These are phyloP conservation scores for Drosophila varians DNA, from an alignment of 1,140 invertebrate genomes.

Conservation along the genomic window DNA sequence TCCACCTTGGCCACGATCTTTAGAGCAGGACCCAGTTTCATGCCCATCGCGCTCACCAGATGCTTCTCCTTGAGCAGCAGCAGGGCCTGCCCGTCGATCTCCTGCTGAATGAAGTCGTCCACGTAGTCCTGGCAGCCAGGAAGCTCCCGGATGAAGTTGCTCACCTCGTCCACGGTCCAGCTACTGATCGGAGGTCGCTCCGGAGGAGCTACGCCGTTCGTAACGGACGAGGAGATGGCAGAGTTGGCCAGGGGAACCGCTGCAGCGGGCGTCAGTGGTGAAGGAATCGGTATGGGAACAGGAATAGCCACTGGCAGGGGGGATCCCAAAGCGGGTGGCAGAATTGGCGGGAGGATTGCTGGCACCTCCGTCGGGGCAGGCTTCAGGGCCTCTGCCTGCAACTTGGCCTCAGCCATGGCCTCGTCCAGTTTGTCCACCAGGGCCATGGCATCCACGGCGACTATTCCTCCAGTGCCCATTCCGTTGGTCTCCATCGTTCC, in stretches of 20 bases:
- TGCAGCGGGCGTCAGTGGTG: not conserved
- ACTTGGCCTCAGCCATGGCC: conserved; percentile 64
- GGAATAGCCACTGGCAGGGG: not conserved
- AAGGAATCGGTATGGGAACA: not conserved
- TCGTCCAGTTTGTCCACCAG: conserved; percentile 65
- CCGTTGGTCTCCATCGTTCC: conserved; percentile 23
- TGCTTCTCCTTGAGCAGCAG: conserved; percentile 97
- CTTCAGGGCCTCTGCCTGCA: conserved; percentile 52
- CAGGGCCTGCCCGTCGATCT: conserved; percentile 97
- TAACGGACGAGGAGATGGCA: not conserved
- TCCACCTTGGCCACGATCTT: conserved; percentile 92
- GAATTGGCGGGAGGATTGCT: not conserved
- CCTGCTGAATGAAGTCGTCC: conserved; percentile 96
- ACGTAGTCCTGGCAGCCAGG: conserved; percentile 96
- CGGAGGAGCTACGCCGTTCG: not conserved
- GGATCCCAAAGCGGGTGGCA: not conserved
- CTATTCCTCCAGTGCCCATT: conserved; percentile 45
- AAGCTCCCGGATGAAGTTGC: conserved; percentile 93
- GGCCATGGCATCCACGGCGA: conserved; percentile 52
- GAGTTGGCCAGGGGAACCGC: not conserved
- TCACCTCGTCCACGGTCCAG: conserved; percentile 88
- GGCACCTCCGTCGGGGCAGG: conserved; percentile 3
- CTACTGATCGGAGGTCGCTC: conserved; percentile 59
- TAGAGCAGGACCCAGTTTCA: conserved; percentile 96
- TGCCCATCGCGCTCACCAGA: conserved; percentile 96